A percentile compares a stretch with the other conserved stretches of the same genome.
These are phyloP conservation scores for Anoplopoma fimbria DNA, from an alignment of 2,113 vertebrate species.

Conservation along the genomic window DNA sequence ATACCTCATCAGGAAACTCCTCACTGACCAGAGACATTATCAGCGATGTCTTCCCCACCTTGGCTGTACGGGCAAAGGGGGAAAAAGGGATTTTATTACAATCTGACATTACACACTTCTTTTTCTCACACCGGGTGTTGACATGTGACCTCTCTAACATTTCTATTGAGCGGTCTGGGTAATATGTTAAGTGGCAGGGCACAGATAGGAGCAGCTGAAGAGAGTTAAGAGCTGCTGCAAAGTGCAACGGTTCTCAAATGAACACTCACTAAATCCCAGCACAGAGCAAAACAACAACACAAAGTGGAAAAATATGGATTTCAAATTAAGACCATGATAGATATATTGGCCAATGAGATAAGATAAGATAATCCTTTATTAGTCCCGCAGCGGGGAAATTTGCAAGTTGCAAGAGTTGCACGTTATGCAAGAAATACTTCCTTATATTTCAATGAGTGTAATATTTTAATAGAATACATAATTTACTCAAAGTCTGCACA, in stretches of 20 bases:
- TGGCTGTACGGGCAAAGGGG: conserved; percentile 87
- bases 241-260: background rate
- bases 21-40: conserved; percentile 99
- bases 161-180: background rate
- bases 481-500: background rate
- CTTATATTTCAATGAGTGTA: no score
- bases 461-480: background rate
- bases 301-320: background rate
- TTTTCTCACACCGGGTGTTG: background rate
- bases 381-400: no score
- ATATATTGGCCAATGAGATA: background rate
- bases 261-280: background rate
- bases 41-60: conserved; percentile 98
- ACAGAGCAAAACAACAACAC: background rate
- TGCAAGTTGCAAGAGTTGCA: no score
- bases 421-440: background rate
- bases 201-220: conserved; percentile 30
- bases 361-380: no score
- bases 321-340: background rate
- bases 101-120: background rate
- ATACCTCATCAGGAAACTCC: conserved; percentile 98
- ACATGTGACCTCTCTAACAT: background rate
- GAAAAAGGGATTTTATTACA: background rate
- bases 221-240: background rate
- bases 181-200: conserved; percentile 22